Base-by-base conservation (phyloP, 2,888 invertebrate species). In the Caenorhabditis macrosperma region DNA sequence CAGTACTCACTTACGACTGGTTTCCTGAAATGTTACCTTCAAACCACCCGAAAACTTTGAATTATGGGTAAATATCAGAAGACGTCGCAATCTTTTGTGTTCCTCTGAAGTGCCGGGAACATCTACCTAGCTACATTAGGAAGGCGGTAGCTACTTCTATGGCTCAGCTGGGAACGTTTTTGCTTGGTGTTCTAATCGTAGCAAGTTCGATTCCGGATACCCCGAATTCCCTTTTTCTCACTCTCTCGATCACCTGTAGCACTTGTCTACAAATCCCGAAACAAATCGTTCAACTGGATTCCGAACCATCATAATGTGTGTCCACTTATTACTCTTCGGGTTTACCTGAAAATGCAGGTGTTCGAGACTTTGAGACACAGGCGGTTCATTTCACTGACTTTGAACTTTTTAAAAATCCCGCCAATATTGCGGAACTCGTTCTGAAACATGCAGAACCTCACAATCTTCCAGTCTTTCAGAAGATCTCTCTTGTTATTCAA, bases 201-300 rank as follows among this genome's bases (percentile, higher is more conserved):
- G n/a, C n/a, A n/a, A n/a, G n/a, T n/a, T n/a, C n/a, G n/a, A n/a
- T n/a, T n/a, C n/a, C n/a, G n/a, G n/a, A n/a, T n/a, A n/a, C n/a
- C n/a, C n/a, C n/a, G n/a, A n/a, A n/a, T n/a, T n/a, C n/a, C n/a
- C n/a, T n/a, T 33, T 33, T 33, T 33, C 33, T 33, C 33, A 33
- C 33, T 7, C 33, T 33, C 33, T 33, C 35, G 38, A 15, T 20
- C 26, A 79, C 79, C 79, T 50, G 30, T 76, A 81, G 54, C 87
- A 87, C 61, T 85, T 83, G 61, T 87, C 84, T n/a, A 84, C 80
- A 41, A 83, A 87, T 9, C 83, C 84, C 4, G 84, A 84, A 1
- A 87, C 38, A 60, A 87, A 82, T 24, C 86, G 67, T 33, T 87
- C 85, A 9, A 87, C 41, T 7, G 87, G 87, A 59, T 87, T 69